phyloP scores from a whole-genome alignment of 2,113 vertebrate species.

The Takifugu bimaculatus region DNA sequence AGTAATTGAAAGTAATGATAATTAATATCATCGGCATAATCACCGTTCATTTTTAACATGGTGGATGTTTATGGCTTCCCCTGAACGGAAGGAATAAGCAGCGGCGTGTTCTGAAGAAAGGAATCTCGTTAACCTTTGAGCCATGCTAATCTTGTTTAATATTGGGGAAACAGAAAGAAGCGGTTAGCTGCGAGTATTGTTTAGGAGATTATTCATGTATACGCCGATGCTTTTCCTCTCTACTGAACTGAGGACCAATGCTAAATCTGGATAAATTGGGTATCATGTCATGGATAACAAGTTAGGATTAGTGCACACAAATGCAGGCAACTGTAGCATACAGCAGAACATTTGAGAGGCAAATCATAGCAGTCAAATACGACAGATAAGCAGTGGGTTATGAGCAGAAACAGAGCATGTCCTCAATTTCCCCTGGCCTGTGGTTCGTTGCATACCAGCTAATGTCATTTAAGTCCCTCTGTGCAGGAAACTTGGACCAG shows the following conservation, averaged over 20 bases:
- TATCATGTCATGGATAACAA: slow-evolving; percentile 67
- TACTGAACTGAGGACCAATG: slow-evolving; percentile 54
- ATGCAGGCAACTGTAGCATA: slow-evolving; percentile 11
- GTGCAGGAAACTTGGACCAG: slow-evolving; percentile 1
- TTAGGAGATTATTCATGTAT: slow-evolving; percentile 35
- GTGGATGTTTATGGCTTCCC: slow-evolving; percentile 66
- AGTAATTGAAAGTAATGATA: slow-evolving; percentile 79
- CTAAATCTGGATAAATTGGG: slow-evolving; percentile 66
- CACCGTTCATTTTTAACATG: slow-evolving; percentile 61
- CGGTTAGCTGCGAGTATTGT: slow-evolving; percentile 33
- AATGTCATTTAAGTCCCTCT: slow-evolving; percentile 28
- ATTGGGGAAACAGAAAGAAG: slow-evolving; percentile 27
- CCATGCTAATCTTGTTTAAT: slow-evolving; percentile 58
- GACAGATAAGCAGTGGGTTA: slow-evolving; percentile 51
- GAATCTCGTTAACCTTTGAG: slow-evolving; percentile 68
- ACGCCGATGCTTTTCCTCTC: slow-evolving; percentile 61
- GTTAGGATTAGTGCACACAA: slow-evolving; percentile 53
- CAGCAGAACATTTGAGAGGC: slow-evolving; percentile 48
- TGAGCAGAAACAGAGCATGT: slow-evolving; percentile 43
- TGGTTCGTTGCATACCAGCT: not conserved
- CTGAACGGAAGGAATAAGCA: slow-evolving; percentile 58
- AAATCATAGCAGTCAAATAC: slow-evolving; percentile 59
- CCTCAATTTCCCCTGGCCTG: slow-evolving; percentile 19
- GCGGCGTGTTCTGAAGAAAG: slow-evolving; percentile 54
- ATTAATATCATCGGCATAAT: slow-evolving; percentile 77